Base-by-base conservation (phyloP, 2,797 vertebrate genomes). In the Coregonus sp. region DNA sequence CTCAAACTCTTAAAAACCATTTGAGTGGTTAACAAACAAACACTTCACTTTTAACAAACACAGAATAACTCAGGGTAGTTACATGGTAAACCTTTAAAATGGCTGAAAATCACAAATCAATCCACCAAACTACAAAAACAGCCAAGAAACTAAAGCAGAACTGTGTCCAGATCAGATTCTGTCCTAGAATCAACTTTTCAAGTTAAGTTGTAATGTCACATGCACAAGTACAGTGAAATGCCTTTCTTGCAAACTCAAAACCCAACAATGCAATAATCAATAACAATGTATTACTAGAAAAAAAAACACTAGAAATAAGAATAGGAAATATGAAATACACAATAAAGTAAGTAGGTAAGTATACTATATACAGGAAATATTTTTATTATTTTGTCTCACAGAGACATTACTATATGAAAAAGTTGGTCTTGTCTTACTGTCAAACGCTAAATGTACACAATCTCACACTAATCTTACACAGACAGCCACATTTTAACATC, bases 381-480 rank as follows among this genome's bases (percentile, higher is more conserved):
- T 12, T 20, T 20, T 47, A 11, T 50, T 2, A 50, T 4, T 51
- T 9, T 3, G 40, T 47, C 50, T 52, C 25, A 72, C 20, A 16
- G 9, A 16, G 59, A 25, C n/a, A 61, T 16, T 25, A 67, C 68
- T 33, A 40, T 0, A 2, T 11, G 69, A 14, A 20, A 67, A 52
- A 16, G 18, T 4, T 50, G 71, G 67, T 70, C 20, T 78, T 68
- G 29, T 50, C 40, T 68, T 47, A n/a, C 59, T n/a, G 20, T 54
- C 51, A 70, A 29, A 12, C 47, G 33, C 31, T 68, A 18, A 9
- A 47, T 35, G 2, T 54, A 78, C 15, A 31, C 66, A 59, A 14
- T 15, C 63, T 65, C 16, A 75, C 29, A 77, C 20, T 73, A 59
- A 56, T 37, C 20, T 59, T 47, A 47, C 40, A 47, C 40, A 47